Conservation (phyloP, 2,113 vertebrate genomes). For the Austrofundulus limnaeus region DNA sequence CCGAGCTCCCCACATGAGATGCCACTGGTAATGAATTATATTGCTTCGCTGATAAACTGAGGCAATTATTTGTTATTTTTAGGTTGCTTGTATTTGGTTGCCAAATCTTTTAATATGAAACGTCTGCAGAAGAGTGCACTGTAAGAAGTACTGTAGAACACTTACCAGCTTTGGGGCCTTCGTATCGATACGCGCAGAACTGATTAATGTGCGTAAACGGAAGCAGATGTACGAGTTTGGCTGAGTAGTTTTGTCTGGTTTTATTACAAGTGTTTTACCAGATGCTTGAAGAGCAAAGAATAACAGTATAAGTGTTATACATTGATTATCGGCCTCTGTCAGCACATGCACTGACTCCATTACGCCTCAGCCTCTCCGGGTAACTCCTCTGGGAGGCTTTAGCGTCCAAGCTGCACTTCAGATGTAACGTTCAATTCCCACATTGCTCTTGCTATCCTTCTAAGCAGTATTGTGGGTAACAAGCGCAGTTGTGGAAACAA, state of each 20-base stretch:
- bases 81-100: not conserved
- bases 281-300: too few relatives aligned
- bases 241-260: too few relatives aligned
- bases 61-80: not conserved
- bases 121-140: not conserved
- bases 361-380: not conserved
- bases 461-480: conserved; percentile 5
- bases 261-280: too few relatives aligned
- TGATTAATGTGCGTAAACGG: too few relatives aligned
- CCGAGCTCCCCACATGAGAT: not conserved
- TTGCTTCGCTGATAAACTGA: not conserved
- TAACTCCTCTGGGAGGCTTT: not conserved
- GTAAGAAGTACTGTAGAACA: not conserved
- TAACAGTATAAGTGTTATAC: too few relatives aligned
- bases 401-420: not conserved
- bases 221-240: not conserved
- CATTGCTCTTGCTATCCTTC: not conserved
- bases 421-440: conserved; percentile 17
- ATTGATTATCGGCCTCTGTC: too few relatives aligned
- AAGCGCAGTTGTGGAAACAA: not conserved
- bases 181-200: not conserved
- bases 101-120: not conserved
- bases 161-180: not conserved
- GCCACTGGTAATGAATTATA: not conserved
- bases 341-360: not conserved